A percentile compares a stretch with the other conserved stretches of the same genome.
Evolutionary conservation across 2,888 invertebrate species (phyloP).

Genomic region (Stenotaenia linearis): DNA sequence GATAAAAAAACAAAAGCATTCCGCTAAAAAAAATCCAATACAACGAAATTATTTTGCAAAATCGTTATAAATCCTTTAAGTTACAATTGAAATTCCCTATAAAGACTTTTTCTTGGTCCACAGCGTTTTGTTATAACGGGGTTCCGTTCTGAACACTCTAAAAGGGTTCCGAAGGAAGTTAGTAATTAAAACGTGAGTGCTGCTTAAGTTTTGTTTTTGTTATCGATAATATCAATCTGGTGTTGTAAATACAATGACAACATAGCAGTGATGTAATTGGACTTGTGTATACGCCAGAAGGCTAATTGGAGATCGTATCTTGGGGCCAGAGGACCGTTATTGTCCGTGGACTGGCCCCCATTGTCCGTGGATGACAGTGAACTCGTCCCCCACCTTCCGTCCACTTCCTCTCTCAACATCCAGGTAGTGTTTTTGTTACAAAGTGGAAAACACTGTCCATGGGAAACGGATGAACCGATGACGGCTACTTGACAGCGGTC

Average conservation of each 20-base stretch:
- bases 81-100: no score
- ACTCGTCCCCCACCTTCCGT: background rate
- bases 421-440: slow-evolving; percentile 15
- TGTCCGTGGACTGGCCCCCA: background rate
- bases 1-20: no score
- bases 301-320: slow-evolving; percentile 15
- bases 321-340: background rate
- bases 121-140: no score
- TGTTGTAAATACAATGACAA: background rate
- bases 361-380: background rate
- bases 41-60: no score
- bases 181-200: background rate
- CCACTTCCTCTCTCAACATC: background rate
- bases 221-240: background rate
- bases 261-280: slow-evolving; percentile 6
- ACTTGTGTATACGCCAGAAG: background rate
- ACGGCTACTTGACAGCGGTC: slow-evolving; percentile 3
- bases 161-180: background rate
- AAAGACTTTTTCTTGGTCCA: no score
- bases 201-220: background rate
- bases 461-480: slow-evolving; percentile 5
- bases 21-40: no score
- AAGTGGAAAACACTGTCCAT: slow-evolving; percentile 19
- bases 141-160: no score
- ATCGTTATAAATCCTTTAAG: no score